phyloP scores from a whole-genome alignment of 2,797 vertebrate genomes.

The Macropus fuliginosus region DNA sequence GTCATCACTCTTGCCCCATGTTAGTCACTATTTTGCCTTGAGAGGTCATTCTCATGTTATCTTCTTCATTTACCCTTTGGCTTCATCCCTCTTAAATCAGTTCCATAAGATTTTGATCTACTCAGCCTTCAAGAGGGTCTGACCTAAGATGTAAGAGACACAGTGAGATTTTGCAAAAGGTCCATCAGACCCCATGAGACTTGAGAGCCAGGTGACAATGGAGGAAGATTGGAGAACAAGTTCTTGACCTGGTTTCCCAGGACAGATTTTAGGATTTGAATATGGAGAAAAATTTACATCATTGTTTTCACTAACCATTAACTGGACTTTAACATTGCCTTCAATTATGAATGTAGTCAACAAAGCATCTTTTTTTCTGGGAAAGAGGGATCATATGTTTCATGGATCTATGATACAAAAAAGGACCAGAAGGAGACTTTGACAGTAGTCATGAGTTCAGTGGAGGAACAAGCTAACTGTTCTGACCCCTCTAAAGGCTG shows the following conservation, averaged over 20 bases:
- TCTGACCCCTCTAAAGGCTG: not conserved
- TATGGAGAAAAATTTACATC: not conserved
- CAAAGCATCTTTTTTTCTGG: not conserved
- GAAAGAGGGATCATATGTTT: not conserved
- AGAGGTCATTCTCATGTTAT: not conserved
- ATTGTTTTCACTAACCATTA: not conserved
- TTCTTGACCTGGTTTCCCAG: not conserved
- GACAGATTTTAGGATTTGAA: not conserved
- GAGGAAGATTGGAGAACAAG: not conserved
- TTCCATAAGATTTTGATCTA: not conserved
- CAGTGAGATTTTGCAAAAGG: not conserved
- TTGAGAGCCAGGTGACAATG: not conserved
- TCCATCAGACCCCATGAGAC: not conserved
- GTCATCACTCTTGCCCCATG: not conserved
- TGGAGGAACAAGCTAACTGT: not conserved
- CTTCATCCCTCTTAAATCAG: not conserved
- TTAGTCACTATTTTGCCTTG: not conserved
- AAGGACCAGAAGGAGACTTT: not conserved
- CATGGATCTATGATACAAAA: not conserved
- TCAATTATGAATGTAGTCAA: not conserved
- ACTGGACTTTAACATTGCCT: not conserved
- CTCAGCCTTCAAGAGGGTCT: not conserved
- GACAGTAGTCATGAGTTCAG: not conserved
- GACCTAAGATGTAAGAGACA: not conserved
- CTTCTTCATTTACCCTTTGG: not conserved